Conservation (phyloP, 2,113 vertebrate species). For the Myotis yumanensis region DNA sequence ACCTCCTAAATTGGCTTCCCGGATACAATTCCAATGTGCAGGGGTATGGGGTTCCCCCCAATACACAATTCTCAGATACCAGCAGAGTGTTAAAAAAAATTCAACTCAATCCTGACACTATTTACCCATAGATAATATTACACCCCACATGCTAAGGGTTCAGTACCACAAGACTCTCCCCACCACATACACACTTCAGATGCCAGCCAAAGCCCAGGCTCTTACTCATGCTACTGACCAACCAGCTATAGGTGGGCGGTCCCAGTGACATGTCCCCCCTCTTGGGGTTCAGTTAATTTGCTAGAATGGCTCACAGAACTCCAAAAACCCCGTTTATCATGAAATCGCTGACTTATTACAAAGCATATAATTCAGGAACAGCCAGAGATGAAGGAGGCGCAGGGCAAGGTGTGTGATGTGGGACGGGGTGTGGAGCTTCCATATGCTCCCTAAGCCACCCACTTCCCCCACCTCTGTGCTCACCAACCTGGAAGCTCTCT, state of each 20-base stretch:
- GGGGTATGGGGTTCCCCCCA: background rate
- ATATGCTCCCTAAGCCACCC: background rate
- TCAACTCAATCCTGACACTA: background rate
- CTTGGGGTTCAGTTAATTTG: background rate
- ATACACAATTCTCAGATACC: background rate
- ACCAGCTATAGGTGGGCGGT: background rate
- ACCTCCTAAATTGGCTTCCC: background rate
- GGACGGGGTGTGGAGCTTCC: no score
- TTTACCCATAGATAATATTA: background rate
- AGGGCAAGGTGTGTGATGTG: background rate
- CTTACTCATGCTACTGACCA: background rate
- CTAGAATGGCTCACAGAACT: background rate
- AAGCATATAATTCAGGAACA: background rate
- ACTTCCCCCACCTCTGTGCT: background rate
- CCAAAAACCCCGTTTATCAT: background rate
- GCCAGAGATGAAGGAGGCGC: background rate
- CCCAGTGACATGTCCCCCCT: background rate
- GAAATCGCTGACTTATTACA: background rate
- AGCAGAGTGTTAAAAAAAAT: background rate
- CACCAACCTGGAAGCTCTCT: background rate
- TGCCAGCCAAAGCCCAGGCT: background rate
- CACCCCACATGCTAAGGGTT: background rate
- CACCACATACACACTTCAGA: background rate
- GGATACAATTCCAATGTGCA: background rate
- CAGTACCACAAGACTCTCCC: background rate